A percentile compares a stretch with the other conserved stretches of the same genome.
Evolutionary conservation across 2,888 invertebrate species (phyloP).

Genomic region (Labia minor): DNA sequence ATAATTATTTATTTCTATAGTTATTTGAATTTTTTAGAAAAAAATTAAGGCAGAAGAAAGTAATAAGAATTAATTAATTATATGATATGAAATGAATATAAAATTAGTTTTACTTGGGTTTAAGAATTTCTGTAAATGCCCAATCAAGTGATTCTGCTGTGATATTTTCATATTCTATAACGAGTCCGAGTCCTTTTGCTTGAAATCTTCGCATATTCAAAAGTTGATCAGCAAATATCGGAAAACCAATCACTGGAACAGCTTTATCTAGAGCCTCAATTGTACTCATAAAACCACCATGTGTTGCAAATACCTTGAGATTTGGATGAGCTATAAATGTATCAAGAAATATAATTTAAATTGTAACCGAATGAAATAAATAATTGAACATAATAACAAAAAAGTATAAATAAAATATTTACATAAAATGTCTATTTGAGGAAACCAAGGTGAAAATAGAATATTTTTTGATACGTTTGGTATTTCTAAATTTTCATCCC

Average conservation of each 20-base stretch:
- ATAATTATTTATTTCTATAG: no score
- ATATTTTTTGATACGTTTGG: neutral
- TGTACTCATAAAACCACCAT: constrained; percentile 47
- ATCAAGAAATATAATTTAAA: neutral
- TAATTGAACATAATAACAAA: no score
- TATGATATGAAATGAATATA: no score
- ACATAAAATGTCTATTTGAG: neutral
- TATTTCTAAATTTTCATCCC: neutral
- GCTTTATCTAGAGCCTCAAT: constrained; percentile 43
- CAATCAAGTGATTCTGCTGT: constrained; percentile 28
- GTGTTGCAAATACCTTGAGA: constrained; percentile 45
- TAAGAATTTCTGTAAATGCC: neutral
- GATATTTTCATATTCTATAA: constrained; percentile 35
- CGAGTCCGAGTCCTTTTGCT: constrained; percentile 41
- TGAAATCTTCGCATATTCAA: constrained; percentile 44
- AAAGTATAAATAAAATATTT: no score
- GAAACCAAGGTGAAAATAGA: neutral
- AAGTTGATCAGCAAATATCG: constrained; percentile 43
- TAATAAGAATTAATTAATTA: no score
- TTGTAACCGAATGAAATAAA: neutral
- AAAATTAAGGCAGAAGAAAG: no score
- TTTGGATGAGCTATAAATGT: constrained; percentile 37
- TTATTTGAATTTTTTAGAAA: no score
- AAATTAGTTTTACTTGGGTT: neutral
- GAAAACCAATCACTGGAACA: constrained; percentile 43